Base-by-base conservation (phyloP, 2,797 vertebrate genomes). In the Sebastes nivosus region DNA sequence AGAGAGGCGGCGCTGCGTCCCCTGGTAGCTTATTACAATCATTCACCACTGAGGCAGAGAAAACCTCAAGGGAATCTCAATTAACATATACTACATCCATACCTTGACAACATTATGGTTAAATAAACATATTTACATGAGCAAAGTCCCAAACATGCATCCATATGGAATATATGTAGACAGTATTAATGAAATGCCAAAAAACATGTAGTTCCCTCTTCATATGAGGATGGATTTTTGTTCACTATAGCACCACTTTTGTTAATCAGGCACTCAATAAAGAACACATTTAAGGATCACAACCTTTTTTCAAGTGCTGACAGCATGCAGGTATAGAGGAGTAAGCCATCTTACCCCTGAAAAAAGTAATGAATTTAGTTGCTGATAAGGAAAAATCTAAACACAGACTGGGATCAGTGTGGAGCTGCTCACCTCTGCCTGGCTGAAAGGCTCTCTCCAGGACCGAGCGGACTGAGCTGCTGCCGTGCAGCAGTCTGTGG, bases 401-500 rank as follows among this genome's bases (percentile, higher is more conserved):
- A 50, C 27, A n/a, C 8, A 50, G 42, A 6, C 8, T 36, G 54
- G 22, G 22, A 20, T 14, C 5, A 7, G 3, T 18, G 42, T 22
- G 14, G 2, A 25, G 25, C 38, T 3, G 29, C 92, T 85, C 80
- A 99, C 98, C 97, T 95, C 74, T 94, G 69, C 96, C 97, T 1
- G 95, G 89, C 75, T 95, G 78, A 12, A 97, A 91, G 5, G 93
- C 92, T 85, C 90, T 91, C 85, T 89, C 92, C 27, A 99, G 90
- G 68, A 88, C 72, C 4, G 93, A 86, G 90, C 94, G 97, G 60
- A 97, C 90, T 2, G 86, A 85, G 93, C 96, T 97, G 65, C 93
- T 95, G 8, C 97, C 97, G 0, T 96, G 96, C 27, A 99, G 83
- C 64, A 99, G 95, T 1, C 97, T 92, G 87, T 99, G 98, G 76